A percentile compares a stretch with the other conserved stretches of the same genome.
Conservation (phyloP, 2,888 invertebrate genomes). For the Microplitis manilae region DNA sequence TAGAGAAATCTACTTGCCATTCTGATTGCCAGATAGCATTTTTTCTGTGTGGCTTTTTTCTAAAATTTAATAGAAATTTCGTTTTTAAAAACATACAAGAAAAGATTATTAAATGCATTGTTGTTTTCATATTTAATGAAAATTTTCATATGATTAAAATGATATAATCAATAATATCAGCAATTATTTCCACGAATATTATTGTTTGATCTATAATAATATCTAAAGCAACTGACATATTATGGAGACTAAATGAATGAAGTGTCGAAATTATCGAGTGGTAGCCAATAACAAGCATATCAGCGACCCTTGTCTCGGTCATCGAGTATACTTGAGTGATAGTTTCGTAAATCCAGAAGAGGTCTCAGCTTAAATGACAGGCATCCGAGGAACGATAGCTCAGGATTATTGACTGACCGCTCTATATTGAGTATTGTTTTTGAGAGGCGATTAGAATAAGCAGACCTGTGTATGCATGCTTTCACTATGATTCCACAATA, state of each 20-base stretch:
- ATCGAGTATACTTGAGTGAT: conserved; percentile 63
- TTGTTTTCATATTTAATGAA: no score
- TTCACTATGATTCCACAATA: neutral
- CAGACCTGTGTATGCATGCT: neutral
- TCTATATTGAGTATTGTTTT: conserved; percentile 54
- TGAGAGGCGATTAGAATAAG: neutral
- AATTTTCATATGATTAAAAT: no score
- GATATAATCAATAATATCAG: no score
- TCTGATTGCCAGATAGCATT: no score
- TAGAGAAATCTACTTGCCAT: no score
- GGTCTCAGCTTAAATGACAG: conserved; percentile 69
- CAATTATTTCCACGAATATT: no score
- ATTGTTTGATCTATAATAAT: neutral
- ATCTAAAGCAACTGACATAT: neutral
- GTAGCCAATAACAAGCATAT: conserved; percentile 17
- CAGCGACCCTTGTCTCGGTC: conserved; percentile 24
- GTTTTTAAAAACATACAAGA: no score
- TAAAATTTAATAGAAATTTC: no score
- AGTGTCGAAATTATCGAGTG: conserved; percentile 11
- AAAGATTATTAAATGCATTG: no score
- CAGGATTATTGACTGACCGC: conserved; percentile 69
- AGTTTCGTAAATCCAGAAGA: conserved; percentile 65
- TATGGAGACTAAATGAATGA: neutral
- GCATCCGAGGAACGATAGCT: conserved; percentile 65
- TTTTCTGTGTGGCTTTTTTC: no score